Conservation (phyloP, 1,140 invertebrate genomes). For the Centruroides vittatus region DNA sequence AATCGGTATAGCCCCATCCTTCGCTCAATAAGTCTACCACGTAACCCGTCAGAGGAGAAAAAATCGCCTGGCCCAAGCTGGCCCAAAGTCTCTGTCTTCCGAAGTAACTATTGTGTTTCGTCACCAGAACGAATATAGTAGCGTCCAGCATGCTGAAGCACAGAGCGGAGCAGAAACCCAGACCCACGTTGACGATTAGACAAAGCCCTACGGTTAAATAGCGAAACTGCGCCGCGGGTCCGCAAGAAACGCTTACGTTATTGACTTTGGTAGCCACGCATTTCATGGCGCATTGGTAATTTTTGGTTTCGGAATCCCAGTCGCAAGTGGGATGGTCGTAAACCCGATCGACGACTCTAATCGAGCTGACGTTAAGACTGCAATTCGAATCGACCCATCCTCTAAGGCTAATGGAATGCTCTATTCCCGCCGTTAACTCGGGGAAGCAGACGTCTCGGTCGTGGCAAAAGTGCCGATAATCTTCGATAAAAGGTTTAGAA, state of each 20-base stretch:
- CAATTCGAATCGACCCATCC: too few relatives aligned
- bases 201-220: not conserved
- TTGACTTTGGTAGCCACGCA: too few relatives aligned
- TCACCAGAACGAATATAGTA: slow-evolving; percentile 57
- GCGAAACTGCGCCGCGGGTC: not conserved
- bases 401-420: too few relatives aligned
- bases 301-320: not conserved
- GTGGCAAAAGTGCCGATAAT: too few relatives aligned
- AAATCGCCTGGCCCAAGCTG: slow-evolving; percentile 60
- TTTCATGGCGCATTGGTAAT: too few relatives aligned
- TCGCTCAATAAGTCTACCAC: slow-evolving; percentile 52
- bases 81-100: slow-evolving; percentile 64
- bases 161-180: slow-evolving; percentile 58
- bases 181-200: slow-evolving; percentile 44
- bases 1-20: slow-evolving; percentile 29
- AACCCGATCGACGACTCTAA: not conserved
- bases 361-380: not conserved
- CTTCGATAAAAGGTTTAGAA: too few relatives aligned
- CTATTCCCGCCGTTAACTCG: too few relatives aligned
- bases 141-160: slow-evolving; percentile 65
- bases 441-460: too few relatives aligned
- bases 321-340: not conserved
- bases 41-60: slow-evolving; percentile 55
- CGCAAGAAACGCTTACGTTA: not conserved
- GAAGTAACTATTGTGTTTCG: slow-evolving; percentile 62